phyloP scores from a whole-genome alignment of 2,113 vertebrate species.

The Stigmatopora argus region DNA sequence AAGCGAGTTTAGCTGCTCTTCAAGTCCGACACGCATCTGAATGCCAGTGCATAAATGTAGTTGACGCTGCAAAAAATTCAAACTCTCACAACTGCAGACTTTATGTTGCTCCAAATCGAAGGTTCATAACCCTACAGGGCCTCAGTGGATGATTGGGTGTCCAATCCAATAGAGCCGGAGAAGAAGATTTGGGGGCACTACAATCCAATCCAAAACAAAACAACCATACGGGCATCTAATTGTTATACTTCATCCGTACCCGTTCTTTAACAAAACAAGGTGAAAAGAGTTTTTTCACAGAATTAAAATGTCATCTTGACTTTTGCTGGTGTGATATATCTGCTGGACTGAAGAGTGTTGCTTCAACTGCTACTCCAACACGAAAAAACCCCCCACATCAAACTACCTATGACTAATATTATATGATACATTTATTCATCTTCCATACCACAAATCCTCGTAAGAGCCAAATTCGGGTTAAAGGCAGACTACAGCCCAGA shows the following conservation, averaged over 20 bases:
- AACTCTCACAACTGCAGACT: background rate
- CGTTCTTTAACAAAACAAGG: background rate
- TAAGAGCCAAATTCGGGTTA: too few relatives aligned
- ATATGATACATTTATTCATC: too few relatives aligned
- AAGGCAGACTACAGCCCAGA: too few relatives aligned
- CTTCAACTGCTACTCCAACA: background rate
- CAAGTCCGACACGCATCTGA: background rate
- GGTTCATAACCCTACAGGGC: background rate
- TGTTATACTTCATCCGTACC: background rate
- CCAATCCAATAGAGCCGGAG: background rate
- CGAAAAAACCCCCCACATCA: too few relatives aligned
- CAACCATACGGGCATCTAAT: background rate
- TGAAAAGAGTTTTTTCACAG: background rate
- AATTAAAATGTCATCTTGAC: background rate
- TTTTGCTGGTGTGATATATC: background rate
- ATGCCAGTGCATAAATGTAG: background rate
- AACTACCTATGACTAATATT: too few relatives aligned
- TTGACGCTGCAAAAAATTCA: background rate
- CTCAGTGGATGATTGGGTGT: background rate
- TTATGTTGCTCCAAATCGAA: background rate
- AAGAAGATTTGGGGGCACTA: background rate
- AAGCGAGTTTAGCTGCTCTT: conserved; percentile 5
- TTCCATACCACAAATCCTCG: too few relatives aligned
- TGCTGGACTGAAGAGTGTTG: background rate
- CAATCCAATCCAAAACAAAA: background rate